Base-by-base conservation (phyloP, 2,113 vertebrate genomes). In the Naja naja region DNA sequence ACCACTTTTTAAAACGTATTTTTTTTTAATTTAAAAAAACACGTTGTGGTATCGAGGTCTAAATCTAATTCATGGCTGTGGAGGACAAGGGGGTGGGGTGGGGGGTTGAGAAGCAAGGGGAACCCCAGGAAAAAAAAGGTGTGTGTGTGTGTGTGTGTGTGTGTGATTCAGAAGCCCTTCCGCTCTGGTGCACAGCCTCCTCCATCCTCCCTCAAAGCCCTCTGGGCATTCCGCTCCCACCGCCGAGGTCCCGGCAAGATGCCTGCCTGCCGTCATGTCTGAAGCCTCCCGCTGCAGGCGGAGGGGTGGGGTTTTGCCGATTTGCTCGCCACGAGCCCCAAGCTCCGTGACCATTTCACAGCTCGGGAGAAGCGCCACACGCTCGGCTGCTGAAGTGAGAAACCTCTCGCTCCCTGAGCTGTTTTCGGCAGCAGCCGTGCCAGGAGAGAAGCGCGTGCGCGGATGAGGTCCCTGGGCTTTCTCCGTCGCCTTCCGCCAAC, bases 381-480 rank as follows among this genome's bases (percentile, higher is more conserved):
- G 23, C n/a, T n/a, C 30, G 14, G 93, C 94, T 93, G 92, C 92
- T 94, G 87, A 93, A 93, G 91, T 1, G 69, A 39, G 39, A n/a
- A 60, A 8, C 10, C 27, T 91, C 95, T 91, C 89, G 95, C 95
- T 81, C 39, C 64, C 18, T 5, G 4, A 16, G 64, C 60, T 1
- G 60, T 14, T 16, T 58, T 2, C 0, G 30, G 64, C 4, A 16
- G 64, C 64, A 5, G 12, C 30, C 12, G 30, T 7, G 85, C 30
- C 95, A 97, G 93, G 90, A 86, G 96, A 96, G 7, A 93, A 94
- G 92, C 95, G 92, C 97, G 91, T 23, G 58, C 25, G 58, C 58
- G 14, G 85, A 94, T 16, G 14, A 87, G 43, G 69, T 20, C 45
- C 55, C 95, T 93, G 91, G 93, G 96, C 96, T 39, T 56, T 4